Percentiles rank a stretch among this genome's conserved stretches.
phyloP scores from a whole-genome alignment of 2,888 invertebrate species.

The Keiferia lycopersicella region DNA sequence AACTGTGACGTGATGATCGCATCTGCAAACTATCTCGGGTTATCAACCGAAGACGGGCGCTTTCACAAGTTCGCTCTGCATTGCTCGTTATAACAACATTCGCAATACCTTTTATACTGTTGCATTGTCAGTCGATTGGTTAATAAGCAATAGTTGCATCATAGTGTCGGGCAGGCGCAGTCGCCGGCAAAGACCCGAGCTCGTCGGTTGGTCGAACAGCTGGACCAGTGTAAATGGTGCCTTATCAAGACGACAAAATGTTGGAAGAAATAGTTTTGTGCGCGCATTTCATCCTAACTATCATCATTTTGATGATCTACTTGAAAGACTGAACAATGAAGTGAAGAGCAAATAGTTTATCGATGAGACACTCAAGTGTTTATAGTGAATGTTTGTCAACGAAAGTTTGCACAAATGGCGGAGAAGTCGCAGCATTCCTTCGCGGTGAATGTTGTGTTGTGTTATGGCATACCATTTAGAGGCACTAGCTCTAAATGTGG shows the following conservation, averaged over 20 bases:
- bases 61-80: constrained; percentile 26
- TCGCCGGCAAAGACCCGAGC: constrained; percentile 50
- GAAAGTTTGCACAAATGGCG: constrained; percentile 52
- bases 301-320: constrained; percentile 29
- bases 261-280: constrained; percentile 30
- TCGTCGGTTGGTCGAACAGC: constrained; percentile 44
- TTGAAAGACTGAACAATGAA: constrained; percentile 29
- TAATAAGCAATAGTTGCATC: constrained; percentile 64
- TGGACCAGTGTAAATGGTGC: constrained; percentile 18
- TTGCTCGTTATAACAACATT: constrained; percentile 24
- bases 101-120: constrained; percentile 37
- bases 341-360: constrained; percentile 32
- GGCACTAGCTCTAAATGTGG: neutral
- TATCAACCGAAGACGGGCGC: constrained; percentile 13
- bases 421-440: constrained; percentile 38
- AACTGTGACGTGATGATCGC: neutral
- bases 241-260: constrained; percentile 23
- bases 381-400: constrained; percentile 38
- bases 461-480: constrained; percentile 31
- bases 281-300: constrained; percentile 26
- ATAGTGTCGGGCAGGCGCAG: constrained; percentile 57
- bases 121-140: constrained; percentile 53
- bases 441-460: constrained; percentile 29
- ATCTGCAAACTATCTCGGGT: neutral
- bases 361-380: neutral